Evolutionary conservation across 2,888 invertebrate genomes (phyloP).

Genomic region (Neoitamus cyanurus): DNA sequence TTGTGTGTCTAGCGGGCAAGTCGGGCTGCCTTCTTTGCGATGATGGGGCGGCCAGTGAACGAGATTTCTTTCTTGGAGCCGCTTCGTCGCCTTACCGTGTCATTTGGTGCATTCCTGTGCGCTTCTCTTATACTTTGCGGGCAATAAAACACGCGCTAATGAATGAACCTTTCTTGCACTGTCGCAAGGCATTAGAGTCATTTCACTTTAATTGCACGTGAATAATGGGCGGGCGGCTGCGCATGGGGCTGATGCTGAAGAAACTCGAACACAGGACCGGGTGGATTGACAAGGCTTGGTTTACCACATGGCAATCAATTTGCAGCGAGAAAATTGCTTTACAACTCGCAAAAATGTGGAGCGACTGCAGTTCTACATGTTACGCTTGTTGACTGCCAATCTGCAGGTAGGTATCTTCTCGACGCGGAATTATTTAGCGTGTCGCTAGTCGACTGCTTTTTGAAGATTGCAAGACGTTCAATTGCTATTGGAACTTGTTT

Average conservation of each 20-base stretch:
- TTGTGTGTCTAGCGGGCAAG: background rate
- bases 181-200: background rate
- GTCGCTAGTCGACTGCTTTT: too few species aligned
- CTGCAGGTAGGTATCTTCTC: background rate
- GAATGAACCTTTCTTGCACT: conserved; percentile 12
- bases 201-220: conserved; percentile 31
- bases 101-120: conserved; percentile 29
- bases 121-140: conserved; percentile 3
- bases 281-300: background rate
- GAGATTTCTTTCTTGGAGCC: conserved; percentile 39
- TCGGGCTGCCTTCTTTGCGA: background rate
- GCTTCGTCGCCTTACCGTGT: conserved; percentile 42
- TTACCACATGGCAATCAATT: background rate
- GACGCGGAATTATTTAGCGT: background rate
- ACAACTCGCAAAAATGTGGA: background rate
- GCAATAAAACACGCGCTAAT: conserved; percentile 26
- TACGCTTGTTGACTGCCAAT: background rate
- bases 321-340: background rate
- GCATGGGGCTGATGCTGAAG: background rate
- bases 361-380: background rate
- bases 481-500: too few species aligned
- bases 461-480: too few species aligned
- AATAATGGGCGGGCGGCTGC: background rate
- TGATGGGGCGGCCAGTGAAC: background rate
- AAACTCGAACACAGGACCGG: background rate